Evolutionary conservation across 2,888 invertebrate species (phyloP), one percentile per base, ranked within the genome.

Genomic region (Cheilosia soror): DNA sequence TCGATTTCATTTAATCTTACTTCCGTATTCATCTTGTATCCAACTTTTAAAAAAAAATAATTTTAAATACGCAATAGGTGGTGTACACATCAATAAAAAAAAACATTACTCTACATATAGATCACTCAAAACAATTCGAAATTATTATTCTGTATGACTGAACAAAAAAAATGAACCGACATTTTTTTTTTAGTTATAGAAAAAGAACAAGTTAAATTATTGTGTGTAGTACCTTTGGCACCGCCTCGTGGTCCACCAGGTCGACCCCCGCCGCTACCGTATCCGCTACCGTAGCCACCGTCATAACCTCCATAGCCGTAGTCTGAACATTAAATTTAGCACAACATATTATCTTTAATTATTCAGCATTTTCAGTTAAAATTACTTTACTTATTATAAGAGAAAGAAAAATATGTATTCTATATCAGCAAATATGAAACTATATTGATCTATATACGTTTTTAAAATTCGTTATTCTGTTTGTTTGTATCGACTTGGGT

Each of bases 281-380:
- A 96, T 94, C 96, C 96, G 95, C 96, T 96, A 94, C 95, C 96
- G 94, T 95, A 95, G 93, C 95, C 95, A 95, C 96, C 96, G 94
- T 91, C 90, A 88, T 89, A 91, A 89, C 89, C 90, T 89, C 91
- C 90, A 89, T 92, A 91, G 88, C 91, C 92, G 87, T 96, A 96
- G 95, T 96, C 96, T 95, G 94, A 94, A 87, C 82, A 88, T 86
- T 86, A 86, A 86, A 86, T 82, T 86, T 81, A 82, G 85, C 75
- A 87, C 77, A 81, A 79, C 58, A 69, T 49, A 68, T 78, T 81
- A 66, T 47, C 65, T 84, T 84, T 80, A 80, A 85, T 82, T 71
- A 69, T 82, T 87, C 31, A 66, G 31, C 44, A 40, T 71, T 63
- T 75, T 75, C 65, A 62, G 62, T 11, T 53, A 73, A 73, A 58